Percentiles rank a stretch among this genome's conserved stretches.
These are phyloP conservation scores for Gymnothorax javanicus DNA, from an alignment of 2,797 vertebrate genomes.

Conservation along the genomic window DNA sequence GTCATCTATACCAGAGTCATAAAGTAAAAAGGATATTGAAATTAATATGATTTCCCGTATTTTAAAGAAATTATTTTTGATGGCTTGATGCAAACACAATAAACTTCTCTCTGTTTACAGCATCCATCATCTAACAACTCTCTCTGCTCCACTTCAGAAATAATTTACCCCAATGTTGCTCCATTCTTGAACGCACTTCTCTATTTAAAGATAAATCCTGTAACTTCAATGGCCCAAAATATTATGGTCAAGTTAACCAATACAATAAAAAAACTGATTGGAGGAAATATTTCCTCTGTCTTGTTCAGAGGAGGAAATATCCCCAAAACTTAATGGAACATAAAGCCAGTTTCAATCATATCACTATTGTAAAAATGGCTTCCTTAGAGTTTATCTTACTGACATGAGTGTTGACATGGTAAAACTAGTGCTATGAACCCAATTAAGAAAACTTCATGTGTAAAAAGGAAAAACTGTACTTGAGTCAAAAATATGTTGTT, in stretches of 20 bases:
- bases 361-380: background rate
- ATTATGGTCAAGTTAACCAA: background rate
- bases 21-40: slow-evolving; percentile 44
- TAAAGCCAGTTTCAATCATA: background rate
- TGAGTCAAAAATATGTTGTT: too few relatives aligned
- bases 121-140: slow-evolving; percentile 62
- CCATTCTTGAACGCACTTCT: slow-evolving; percentile 41
- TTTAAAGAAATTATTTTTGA: slow-evolving; percentile 30
- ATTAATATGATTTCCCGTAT: slow-evolving; percentile 17
- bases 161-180: slow-evolving; percentile 55
- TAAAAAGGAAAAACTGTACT: too few relatives aligned
- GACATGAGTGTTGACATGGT: too few relatives aligned
- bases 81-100: slow-evolving; percentile 49
- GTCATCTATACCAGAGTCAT: background rate
- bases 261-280: background rate
- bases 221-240: background rate
- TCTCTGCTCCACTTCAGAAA: slow-evolving; percentile 58
- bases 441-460: too few relatives aligned
- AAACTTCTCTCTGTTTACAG: slow-evolving; percentile 52
- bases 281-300: background rate
- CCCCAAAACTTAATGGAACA: background rate
- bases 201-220: slow-evolving; percentile 29
- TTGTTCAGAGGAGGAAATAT: background rate
- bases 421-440: too few relatives aligned
- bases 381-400: background rate